These are phyloP conservation scores for Brachyalestes nurse DNA, from an alignment of 2,797 vertebrate genomes.

Conservation along the genomic window DNA sequence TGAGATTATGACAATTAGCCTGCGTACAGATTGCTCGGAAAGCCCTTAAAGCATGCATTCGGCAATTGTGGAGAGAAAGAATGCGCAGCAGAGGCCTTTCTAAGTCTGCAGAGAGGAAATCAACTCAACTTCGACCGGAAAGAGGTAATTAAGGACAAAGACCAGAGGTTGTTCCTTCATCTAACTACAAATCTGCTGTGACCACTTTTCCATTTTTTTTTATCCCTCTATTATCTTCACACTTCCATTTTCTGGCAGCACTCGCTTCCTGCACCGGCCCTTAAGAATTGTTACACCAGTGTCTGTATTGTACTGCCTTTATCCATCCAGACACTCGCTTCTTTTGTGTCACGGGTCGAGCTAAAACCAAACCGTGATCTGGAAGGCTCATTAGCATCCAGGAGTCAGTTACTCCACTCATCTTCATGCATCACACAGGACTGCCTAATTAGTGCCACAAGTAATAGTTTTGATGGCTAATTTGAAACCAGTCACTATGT, in stretches of 20 bases:
- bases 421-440: neutral
- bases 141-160: constrained; percentile 10
- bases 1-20: constrained; percentile 31
- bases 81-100: neutral
- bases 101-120: constrained; percentile 30
- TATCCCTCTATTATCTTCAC: constrained; percentile 18
- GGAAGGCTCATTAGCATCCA: constrained; percentile 9
- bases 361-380: constrained; percentile 11
- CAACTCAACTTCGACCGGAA: constrained; percentile 22
- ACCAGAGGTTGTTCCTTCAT: neutral
- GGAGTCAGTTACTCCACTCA: neutral
- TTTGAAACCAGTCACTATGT: neutral
- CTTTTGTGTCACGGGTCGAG: neutral
- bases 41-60: constrained; percentile 15
- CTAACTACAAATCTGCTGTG: constrained; percentile 5
- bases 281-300: constrained; percentile 7
- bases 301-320: neutral
- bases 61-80: neutral
- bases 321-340: neutral
- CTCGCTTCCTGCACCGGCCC: neutral
- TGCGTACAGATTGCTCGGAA: neutral
- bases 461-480: neutral
- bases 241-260: constrained; percentile 10
- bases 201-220: neutral
- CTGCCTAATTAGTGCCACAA: neutral